Evolutionary conservation across 2,797 vertebrate genomes (phyloP), one percentile per base, ranked within the genome.

Genomic region (Bradypus variegatus): DNA sequence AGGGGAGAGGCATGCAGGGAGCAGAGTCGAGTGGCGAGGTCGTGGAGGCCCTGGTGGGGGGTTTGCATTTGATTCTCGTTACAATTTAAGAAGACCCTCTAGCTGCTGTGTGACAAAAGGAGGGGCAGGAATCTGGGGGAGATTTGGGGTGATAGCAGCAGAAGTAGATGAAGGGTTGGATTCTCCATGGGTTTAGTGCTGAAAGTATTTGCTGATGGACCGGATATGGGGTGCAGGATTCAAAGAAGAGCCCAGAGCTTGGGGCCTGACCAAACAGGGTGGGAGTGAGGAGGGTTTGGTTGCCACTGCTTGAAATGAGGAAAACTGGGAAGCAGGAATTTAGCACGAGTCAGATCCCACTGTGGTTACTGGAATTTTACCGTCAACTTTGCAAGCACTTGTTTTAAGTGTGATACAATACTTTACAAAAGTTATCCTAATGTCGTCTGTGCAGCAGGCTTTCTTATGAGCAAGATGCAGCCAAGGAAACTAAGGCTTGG

Each of bases 391-490:
- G 29, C 31, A 85, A n/a, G 48, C 19, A n/a, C n/a, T 70, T 15
- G 5, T 77, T 69, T 18, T n/a, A 64, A 53, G 23, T 6, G 23
- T 77, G 18, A 58, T n/a, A 14, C 0, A 1, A 3, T 2, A 15
- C n/a, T 77, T 88, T 13, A 8, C 8, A n/a, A 36, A 33, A 90
- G 15, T 78, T 29, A 10, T 29, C 12, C 27, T 16, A 87, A 31
- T 15, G 27, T 25, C 65, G n/a, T 6, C 38, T 29, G 2, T 11
- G 27, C 48, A 48, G 21, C 27, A 8, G 41, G 6, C 41, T 81
- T 55, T 75, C 45, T 18, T 8, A 25, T 9, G 72, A 45, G 41
- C 70, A 36, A 36, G 73, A 16, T 50, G 36, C 18, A 53, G 58
- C 36, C 1, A 4, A 29, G 36, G 55, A 82, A 72, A 50, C 13